A percentile compares a stretch with the other conserved stretches of the same genome.
Evolutionary conservation across 2,888 invertebrate genomes (phyloP).

Genomic region (Drosophila bunnanda): DNA sequence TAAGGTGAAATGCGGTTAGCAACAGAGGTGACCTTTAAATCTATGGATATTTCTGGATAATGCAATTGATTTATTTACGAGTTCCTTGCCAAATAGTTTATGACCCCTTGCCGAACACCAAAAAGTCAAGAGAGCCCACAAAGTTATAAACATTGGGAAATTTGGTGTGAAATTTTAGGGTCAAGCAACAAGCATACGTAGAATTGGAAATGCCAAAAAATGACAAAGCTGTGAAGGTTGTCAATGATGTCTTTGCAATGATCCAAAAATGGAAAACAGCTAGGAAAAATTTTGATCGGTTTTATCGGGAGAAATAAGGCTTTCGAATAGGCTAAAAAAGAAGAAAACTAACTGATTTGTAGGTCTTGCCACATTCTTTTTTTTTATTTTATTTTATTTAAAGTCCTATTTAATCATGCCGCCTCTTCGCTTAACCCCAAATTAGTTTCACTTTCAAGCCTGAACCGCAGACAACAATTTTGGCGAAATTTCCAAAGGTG

Average conservation of each 20-base stretch:
- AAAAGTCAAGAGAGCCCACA: neutral
- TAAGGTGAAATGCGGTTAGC: conserved; percentile 60
- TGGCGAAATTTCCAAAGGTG: conserved; percentile 41
- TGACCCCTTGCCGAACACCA: neutral
- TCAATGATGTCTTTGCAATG: neutral
- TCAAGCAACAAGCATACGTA: conserved; percentile 9
- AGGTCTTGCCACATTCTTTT: conserved; percentile 7
- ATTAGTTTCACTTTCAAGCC: conserved; percentile 62
- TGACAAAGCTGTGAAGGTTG: conserved; percentile 8
- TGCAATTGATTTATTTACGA: conserved; percentile 15
- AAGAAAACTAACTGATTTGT: neutral
- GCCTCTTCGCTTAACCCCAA: conserved; percentile 24
- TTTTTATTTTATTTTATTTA: neutral
- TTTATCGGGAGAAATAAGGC: neutral
- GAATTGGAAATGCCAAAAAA: conserved; percentile 18
- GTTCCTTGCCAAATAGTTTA: conserved; percentile 26
- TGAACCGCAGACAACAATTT: conserved; percentile 38
- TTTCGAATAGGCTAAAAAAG: neutral
- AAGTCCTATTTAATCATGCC: conserved; percentile 24
- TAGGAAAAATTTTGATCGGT: neutral
- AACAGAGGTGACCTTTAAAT: conserved; percentile 4
- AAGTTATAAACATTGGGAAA: conserved; percentile 22
- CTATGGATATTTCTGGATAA: conserved; percentile 21
- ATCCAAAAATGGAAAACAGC: conserved; percentile 3
- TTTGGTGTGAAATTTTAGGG: conserved; percentile 59